phyloP scores from a whole-genome alignment of 2,888 invertebrate genomes.

The Mactromeris polynyma region DNA sequence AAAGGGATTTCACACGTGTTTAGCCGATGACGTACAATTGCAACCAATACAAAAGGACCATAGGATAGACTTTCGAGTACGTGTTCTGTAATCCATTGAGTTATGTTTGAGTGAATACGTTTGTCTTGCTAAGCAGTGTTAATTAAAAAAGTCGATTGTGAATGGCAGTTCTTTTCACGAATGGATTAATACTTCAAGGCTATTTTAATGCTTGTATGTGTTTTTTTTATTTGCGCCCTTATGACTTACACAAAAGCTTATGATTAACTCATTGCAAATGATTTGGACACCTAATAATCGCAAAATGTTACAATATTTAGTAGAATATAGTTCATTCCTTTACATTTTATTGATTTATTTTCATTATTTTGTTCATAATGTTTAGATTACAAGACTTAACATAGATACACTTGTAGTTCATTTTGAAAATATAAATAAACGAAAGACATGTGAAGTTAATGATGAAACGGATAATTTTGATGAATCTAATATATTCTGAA shows the following conservation, averaged over 20 bases:
- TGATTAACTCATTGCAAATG: background rate
- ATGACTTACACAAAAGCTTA: constrained; percentile 5
- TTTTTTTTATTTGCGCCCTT: background rate
- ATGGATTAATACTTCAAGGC: background rate
- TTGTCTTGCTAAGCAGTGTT: background rate
- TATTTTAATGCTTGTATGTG: background rate
- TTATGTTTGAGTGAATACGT: background rate
- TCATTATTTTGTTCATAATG: background rate
- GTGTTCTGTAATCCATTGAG: constrained; percentile 12
- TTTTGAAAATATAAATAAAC: too few relatives aligned
- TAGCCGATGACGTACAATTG: constrained; percentile 5
- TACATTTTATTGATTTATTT: background rate
- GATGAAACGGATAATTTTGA: too few relatives aligned
- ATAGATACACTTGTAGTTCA: background rate
- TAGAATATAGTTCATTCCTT: background rate
- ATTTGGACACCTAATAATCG: background rate
- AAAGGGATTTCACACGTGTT: constrained; percentile 11
- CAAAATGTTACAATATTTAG: background rate
- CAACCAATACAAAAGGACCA: constrained; percentile 1
- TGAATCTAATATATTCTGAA: too few relatives aligned
- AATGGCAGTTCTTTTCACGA: background rate
- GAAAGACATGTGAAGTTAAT: background rate
- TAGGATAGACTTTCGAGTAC: constrained; percentile 1
- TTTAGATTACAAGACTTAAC: background rate
- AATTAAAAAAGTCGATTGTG: background rate